phyloP scores from a whole-genome alignment of 2,888 invertebrate species.

The Crepidodera aurea region DNA sequence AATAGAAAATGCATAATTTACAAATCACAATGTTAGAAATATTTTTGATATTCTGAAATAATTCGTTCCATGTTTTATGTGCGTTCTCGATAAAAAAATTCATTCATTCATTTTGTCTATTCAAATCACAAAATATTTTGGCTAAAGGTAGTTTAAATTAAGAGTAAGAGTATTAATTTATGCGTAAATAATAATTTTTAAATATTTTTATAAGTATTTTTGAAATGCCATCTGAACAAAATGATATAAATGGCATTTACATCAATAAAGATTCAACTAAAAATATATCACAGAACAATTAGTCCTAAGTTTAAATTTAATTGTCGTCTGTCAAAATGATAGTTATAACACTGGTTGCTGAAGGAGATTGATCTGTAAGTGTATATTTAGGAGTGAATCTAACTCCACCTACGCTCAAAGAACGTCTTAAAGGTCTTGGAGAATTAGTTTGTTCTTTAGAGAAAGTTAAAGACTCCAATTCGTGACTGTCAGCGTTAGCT shows the following conservation, averaged over 20 bases:
- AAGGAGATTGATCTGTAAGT: slow-evolving; percentile 56
- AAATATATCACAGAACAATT: slow-evolving; percentile 58
- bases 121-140: slow-evolving; percentile 10
- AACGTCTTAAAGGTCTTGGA: slow-evolving; percentile 46
- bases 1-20: too few species aligned
- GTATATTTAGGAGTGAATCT: slow-evolving; percentile 64
- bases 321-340: slow-evolving; percentile 70
- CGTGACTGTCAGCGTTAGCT: slow-evolving; percentile 64
- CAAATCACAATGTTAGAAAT: too few species aligned
- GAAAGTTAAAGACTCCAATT: slow-evolving; percentile 63
- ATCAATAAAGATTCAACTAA: slow-evolving; percentile 30
- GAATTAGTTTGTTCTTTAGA: slow-evolving; percentile 44
- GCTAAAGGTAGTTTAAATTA: slow-evolving; percentile 13
- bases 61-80: too few species aligned
- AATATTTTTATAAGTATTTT: slow-evolving; percentile 12
- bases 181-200: slow-evolving; percentile 6
- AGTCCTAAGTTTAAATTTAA: slow-evolving; percentile 54
- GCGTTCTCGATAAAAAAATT: too few species aligned
- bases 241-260: slow-evolving; percentile 36
- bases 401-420: slow-evolving; percentile 56
- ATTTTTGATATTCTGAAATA: too few species aligned
- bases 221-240: slow-evolving; percentile 32
- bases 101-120: too few species aligned
- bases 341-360: slow-evolving; percentile 71
- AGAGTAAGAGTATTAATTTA: slow-evolving; percentile 1